These are phyloP conservation scores for Acomys russatus DNA, from an alignment of 2,797 vertebrate species.

Conservation along the genomic window DNA sequence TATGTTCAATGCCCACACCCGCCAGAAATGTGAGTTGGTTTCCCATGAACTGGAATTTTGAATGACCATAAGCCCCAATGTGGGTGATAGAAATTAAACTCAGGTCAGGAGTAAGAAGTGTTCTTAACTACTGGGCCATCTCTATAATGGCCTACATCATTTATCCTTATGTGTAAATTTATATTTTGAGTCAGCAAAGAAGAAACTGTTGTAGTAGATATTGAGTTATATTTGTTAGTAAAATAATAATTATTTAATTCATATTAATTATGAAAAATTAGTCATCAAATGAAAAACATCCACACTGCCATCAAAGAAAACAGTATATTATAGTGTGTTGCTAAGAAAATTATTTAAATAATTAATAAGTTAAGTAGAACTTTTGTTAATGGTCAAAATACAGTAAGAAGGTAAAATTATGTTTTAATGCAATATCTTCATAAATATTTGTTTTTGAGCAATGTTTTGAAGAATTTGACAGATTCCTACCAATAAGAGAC, in stretches of 20 bases:
- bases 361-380: neutral
- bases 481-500: neutral
- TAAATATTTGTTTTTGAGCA: neutral
- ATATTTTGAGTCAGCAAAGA: neutral
- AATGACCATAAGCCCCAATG: neutral
- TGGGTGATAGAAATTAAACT: neutral
- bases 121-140: neutral
- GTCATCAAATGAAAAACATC: neutral
- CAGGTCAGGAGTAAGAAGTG: neutral
- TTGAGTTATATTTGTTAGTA: neutral
- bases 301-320: neutral
- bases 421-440: neutral
- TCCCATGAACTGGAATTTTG: neutral
- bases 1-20: neutral
- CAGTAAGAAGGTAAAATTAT: neutral
- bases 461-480: conserved; percentile 17
- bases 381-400: neutral
- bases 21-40: neutral
- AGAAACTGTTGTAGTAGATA: neutral
- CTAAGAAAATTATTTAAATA: conserved; percentile 30
- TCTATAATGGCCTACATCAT: neutral
- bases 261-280: neutral
- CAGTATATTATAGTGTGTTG: neutral
- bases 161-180: neutral
- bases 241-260: neutral